Evolutionary conservation across 2,797 vertebrate species (phyloP).

Genomic region (Apogon hyalosoma): DNA sequence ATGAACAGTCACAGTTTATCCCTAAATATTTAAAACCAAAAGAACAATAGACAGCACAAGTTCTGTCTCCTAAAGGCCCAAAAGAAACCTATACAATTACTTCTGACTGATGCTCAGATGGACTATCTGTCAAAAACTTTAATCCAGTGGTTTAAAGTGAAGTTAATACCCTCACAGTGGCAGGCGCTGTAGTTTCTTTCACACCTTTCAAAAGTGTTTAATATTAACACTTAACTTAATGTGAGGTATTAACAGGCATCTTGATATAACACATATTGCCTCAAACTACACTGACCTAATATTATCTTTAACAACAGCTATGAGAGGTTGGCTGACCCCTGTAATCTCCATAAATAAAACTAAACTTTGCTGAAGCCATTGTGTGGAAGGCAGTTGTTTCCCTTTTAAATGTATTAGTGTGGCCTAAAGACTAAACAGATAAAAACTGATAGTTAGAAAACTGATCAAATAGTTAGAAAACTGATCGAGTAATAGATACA

Average conservation of each 20-base stretch:
- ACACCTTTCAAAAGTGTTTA: conserved; percentile 37
- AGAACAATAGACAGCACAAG: background rate
- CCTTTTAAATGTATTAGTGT: too few relatives aligned
- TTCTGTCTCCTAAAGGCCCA: background rate
- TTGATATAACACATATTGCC: conserved; percentile 17
- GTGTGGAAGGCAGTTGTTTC: too few relatives aligned
- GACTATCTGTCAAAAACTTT: background rate
- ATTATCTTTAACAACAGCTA: background rate
- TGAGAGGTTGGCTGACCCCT: too few relatives aligned
- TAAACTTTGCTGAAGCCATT: too few relatives aligned
- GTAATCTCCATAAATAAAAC: too few relatives aligned
- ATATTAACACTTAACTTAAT: conserved; percentile 24
- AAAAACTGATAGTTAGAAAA: too few relatives aligned
- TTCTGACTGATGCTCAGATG: background rate
- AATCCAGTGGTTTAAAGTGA: too few relatives aligned
- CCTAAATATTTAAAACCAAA: background rate
- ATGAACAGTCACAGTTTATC: background rate
- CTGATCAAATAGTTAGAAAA: too few relatives aligned
- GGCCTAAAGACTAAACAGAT: too few relatives aligned
- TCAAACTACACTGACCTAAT: conserved; percentile 25
- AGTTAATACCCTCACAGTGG: background rate
- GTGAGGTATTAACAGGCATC: background rate
- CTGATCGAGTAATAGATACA: too few relatives aligned
- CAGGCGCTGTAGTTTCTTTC: conserved; percentile 16
- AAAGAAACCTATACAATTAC: background rate